Evolutionary conservation across 2,797 vertebrate genomes (phyloP).

Genomic region (Octomys mimax): DNA sequence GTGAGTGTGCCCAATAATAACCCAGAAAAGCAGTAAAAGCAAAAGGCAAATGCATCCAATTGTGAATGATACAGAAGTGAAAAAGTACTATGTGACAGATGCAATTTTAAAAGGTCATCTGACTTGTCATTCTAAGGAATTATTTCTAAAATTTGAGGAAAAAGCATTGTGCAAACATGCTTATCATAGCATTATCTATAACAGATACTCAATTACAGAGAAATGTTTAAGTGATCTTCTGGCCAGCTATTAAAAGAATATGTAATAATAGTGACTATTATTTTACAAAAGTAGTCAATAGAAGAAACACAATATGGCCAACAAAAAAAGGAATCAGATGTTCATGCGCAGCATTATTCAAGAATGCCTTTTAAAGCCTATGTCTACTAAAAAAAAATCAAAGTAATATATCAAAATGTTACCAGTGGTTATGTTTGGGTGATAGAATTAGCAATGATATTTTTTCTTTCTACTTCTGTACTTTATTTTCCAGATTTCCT

Average conservation of each 20-base stretch:
- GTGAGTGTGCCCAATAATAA: slow-evolving; percentile 24
- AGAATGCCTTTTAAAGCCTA: slow-evolving; percentile 12
- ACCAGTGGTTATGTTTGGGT: neutral
- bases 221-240: slow-evolving; percentile 59
- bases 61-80: neutral
- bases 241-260: slow-evolving; percentile 22
- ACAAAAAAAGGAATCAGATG: slow-evolving; percentile 33
- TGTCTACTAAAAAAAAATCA: neutral
- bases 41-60: slow-evolving; percentile 9
- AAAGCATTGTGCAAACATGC: neutral
- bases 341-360: slow-evolving; percentile 26
- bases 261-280: slow-evolving; percentile 42
- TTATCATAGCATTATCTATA: neutral
- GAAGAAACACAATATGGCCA: slow-evolving; percentile 44
- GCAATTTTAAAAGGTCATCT: neutral
- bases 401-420: slow-evolving; percentile 58
- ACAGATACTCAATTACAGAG: neutral
- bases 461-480: slow-evolving; percentile 46
- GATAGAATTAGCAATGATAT: slow-evolving; percentile 14
- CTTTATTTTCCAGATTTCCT: slow-evolving; percentile 61
- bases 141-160: neutral
- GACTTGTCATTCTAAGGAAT: slow-evolving; percentile 55
- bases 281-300: slow-evolving; percentile 44
- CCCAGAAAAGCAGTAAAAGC: neutral
- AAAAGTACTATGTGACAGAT: slow-evolving; percentile 5